Evolutionary conservation across 2,797 vertebrate genomes (phyloP).

Genomic region (Discoglossus pictus): DNA sequence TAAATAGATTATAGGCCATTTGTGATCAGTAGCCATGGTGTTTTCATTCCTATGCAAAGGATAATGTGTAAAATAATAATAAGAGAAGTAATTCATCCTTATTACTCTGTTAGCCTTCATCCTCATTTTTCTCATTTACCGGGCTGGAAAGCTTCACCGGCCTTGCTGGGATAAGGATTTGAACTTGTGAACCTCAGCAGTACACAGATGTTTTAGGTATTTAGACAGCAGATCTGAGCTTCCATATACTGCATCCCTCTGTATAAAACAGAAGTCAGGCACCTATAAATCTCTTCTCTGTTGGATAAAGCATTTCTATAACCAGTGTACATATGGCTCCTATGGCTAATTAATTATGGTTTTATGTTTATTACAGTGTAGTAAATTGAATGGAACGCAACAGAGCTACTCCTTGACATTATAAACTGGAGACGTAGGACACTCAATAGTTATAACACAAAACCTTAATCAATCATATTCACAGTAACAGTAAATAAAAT

Average conservation of each 20-base stretch:
- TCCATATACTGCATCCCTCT: neutral
- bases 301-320: neutral
- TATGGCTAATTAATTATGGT: neutral
- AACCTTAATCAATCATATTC: no score
- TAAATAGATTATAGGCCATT: no score
- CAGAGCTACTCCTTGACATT: no score
- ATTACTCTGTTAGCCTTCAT: no score
- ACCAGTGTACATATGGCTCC: neutral
- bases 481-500: no score
- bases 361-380: neutral
- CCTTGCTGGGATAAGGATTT: neutral
- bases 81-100: no score
- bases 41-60: no score
- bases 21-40: no score
- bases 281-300: slow-evolving; percentile 7
- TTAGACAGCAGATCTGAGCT: neutral
- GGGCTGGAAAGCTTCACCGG: neutral
- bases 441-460: no score
- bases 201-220: slow-evolving; percentile 17
- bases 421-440: no score
- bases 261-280: neutral
- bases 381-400: no score
- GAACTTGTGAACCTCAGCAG: slow-evolving; percentile 12
- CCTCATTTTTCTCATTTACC: neutral
- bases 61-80: no score